Conservation (phyloP, 2,797 vertebrate genomes). For the Agapornis canus region DNA sequence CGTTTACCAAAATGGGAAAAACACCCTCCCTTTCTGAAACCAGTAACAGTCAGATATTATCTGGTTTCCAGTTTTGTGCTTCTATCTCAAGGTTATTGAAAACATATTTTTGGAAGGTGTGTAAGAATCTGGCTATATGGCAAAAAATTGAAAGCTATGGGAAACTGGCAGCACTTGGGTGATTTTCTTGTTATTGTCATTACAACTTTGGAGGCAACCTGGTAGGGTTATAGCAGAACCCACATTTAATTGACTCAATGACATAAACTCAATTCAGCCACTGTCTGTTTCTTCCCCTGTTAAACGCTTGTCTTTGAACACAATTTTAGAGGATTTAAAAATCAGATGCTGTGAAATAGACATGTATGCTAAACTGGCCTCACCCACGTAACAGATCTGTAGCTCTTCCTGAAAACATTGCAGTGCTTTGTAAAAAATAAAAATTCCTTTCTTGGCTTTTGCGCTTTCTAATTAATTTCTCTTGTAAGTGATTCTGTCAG, state of each 20-base stretch:
- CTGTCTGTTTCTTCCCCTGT: not conserved
- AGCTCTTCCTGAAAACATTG: not conserved
- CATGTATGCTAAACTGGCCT: not conserved
- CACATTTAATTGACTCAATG: not conserved
- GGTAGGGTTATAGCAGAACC: not conserved
- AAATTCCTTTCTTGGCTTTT: not conserved
- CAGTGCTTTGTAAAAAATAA: not conserved
- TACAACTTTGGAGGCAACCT: not conserved
- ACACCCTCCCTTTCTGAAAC: not conserved
- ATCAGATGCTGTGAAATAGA: not conserved
- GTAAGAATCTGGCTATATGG: not conserved
- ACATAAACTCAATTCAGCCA: not conserved
- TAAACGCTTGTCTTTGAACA: not conserved
- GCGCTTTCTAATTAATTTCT: not conserved
- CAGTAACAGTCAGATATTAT: not conserved
- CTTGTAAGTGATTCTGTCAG: not conserved
- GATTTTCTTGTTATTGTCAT: not conserved
- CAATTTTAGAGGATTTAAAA: not conserved
- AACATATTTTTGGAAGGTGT: not conserved
- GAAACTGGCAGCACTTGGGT: not conserved
- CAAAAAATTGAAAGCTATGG: not conserved
- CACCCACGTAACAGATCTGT: rapidly evolving
- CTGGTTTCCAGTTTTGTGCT: not conserved
- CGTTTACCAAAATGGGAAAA: not conserved
- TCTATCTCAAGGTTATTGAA: not conserved